Conservation (phyloP, 2,797 vertebrate species). For the Gambusia yucatana region DNA sequence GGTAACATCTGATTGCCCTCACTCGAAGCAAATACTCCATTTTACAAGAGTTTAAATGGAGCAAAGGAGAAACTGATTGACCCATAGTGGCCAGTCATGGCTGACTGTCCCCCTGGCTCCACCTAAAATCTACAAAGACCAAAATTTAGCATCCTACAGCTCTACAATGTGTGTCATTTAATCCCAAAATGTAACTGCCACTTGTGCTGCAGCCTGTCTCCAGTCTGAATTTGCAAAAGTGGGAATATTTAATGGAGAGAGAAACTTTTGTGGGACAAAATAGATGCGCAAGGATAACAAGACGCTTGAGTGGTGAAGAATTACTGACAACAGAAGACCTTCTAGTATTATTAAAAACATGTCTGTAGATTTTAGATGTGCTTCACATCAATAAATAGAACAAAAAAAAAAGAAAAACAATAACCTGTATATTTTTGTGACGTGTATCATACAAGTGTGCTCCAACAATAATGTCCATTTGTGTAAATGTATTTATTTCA, state of each 20-base stretch:
- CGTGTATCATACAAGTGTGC: constrained; percentile 99
- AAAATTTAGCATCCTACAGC: constrained; percentile 62
- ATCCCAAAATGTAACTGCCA: constrained; percentile 89
- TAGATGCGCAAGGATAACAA: constrained; percentile 46
- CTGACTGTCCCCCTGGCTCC: constrained; percentile 57
- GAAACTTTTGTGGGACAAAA: constrained; percentile 57
- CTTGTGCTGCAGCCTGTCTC: constrained; percentile 83
- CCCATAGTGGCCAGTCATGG: constrained; percentile 37
- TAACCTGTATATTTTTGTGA: constrained; percentile 99
- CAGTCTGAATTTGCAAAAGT: constrained; percentile 87
- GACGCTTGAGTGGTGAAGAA: constrained; percentile 80
- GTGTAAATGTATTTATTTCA: constrained; percentile 99
- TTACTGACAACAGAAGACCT: constrained; percentile 86
- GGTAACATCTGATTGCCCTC: constrained; percentile 48
- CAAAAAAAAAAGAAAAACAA: constrained; percentile 71
- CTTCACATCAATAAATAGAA: constrained; percentile 96
- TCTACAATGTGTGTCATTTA: constrained; percentile 75
- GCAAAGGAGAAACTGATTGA: constrained; percentile 53
- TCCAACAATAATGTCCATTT: constrained; percentile 99
- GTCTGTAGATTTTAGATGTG: constrained; percentile 99
- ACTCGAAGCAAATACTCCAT: constrained; percentile 53
- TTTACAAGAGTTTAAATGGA: constrained; percentile 74
- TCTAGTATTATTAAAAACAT: constrained; percentile 93
- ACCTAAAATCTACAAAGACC: constrained; percentile 60
- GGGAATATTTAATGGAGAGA: constrained; percentile 81